Evolutionary conservation across 2,888 invertebrate genomes (phyloP), one percentile per base, ranked within the genome.

Genomic region (Parthenolecanium corni): DNA sequence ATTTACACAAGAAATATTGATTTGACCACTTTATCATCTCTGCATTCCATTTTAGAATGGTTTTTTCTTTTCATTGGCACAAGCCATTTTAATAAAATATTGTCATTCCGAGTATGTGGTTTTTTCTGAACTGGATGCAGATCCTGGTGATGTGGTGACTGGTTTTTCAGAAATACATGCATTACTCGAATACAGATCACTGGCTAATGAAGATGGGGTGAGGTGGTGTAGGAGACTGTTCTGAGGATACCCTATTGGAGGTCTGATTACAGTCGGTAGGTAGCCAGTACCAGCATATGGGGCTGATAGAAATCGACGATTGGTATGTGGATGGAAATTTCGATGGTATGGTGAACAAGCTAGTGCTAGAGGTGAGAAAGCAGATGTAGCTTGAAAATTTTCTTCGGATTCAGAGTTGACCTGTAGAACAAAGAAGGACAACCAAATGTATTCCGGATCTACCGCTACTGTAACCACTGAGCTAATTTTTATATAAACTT

Each of bases 261-360:
- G 66, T 68, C 79, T 77, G 71, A 89, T 85, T 21, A 89, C 85
- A 0, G 88, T 87, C 0, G 89, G 85, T 57, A 89, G 74, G 71
- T 88, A 89, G 1, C 88, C 88, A 0, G 89, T 87, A 3, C 89
- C 88, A 16, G 86, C 81, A 72, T 89, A 89, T 0, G 89, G 89
- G 0, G 89, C 88, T 0, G 88, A 83, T 1, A 89, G 74, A 72
- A 89, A 89, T 65, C 89, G 78, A 70, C 89, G 80, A 12, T 68
- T 68, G 24, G 65, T 56, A 42, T 74, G 73, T 2, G 77, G 76
- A 65, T 74, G 74, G 70, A 74, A 82, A n/a, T 56, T 63, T 0
- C 82, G 78, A 3, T 82, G 82, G 36, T 66, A 66, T 21, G 70
- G 67, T 25, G 67, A 65, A 52, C 72, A 71, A 25, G 72, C 72